Conservation (phyloP, 2,888 invertebrate genomes). For the Oligia fasciuncula region DNA sequence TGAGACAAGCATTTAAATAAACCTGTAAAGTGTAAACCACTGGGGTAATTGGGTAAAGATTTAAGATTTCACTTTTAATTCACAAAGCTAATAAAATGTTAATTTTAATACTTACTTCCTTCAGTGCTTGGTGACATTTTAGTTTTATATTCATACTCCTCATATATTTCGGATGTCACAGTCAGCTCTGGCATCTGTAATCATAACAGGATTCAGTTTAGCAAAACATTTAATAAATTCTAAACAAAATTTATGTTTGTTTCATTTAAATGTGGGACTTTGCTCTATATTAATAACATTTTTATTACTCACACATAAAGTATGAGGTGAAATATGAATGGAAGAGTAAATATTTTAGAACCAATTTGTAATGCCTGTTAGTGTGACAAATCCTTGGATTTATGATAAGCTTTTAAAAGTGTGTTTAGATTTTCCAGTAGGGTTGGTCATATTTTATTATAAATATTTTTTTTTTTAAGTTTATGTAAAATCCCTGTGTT, state of each 20-base stretch:
- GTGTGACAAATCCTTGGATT: slow-evolving; percentile 39
- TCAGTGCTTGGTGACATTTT: slow-evolving; percentile 81
- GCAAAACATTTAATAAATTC: slow-evolving; percentile 55
- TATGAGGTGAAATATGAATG: slow-evolving; percentile 50
- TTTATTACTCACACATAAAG: slow-evolving; percentile 53
- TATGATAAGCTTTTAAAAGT: slow-evolving; percentile 35
- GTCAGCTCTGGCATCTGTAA: slow-evolving; percentile 89
- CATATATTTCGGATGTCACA: slow-evolving; percentile 93
- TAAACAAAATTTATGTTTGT: slow-evolving; percentile 59
- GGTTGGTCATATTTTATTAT: slow-evolving; percentile 31
- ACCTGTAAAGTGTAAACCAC: neutral
- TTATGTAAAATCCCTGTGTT: neutral
- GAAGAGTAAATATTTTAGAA: slow-evolving; percentile 50
- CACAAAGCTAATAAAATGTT: slow-evolving; percentile 29
- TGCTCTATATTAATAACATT: slow-evolving; percentile 44
- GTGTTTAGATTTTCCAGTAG: slow-evolving; percentile 31
- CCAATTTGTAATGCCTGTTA: slow-evolving; percentile 51
- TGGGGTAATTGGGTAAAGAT: neutral
- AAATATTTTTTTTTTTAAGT: neutral
- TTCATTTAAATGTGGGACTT: slow-evolving; percentile 49
- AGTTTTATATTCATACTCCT: slow-evolving; percentile 91
- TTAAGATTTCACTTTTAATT: slow-evolving; percentile 5
- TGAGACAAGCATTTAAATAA: neutral
- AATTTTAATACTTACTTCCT: slow-evolving; percentile 83
- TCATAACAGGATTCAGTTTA: slow-evolving; percentile 60